Percentiles rank a stretch among this genome's conserved stretches.
Conservation (phyloP, 1,140 invertebrate species). For the Belonocnema kinseyi region DNA sequence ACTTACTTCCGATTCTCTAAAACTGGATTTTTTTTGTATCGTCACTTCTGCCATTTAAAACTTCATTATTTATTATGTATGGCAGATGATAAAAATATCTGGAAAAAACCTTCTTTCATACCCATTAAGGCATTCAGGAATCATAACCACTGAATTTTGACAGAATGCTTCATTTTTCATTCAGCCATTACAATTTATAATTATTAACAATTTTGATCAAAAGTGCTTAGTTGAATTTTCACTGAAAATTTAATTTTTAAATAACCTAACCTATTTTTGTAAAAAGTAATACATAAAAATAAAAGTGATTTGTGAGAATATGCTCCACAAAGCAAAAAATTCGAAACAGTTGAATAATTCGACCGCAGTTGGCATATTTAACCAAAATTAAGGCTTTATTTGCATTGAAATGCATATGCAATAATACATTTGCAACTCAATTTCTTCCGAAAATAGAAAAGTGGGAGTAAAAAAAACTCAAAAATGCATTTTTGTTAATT, state of each 20-base stretch:
- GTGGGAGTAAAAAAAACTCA: constrained; percentile 38
- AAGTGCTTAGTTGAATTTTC: not conserved
- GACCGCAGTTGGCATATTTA: not conserved
- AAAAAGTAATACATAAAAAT: too few relatives aligned
- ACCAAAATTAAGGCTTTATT: not conserved
- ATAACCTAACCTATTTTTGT: not conserved
- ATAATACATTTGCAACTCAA: not conserved
- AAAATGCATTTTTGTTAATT: constrained; percentile 22
- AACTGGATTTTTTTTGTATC: not conserved
- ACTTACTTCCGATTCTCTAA: constrained; percentile 6
- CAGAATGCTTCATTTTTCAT: too few relatives aligned
- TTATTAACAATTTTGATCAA: constrained; percentile 9
- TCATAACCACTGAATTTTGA: not conserved
- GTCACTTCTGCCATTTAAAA: not conserved
- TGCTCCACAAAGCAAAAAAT: not conserved
- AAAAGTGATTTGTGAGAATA: not conserved
- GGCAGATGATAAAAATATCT: not conserved
- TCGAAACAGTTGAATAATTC: not conserved
- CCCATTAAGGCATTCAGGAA: not conserved
- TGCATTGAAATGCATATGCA: not conserved
- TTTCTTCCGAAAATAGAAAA: not conserved
- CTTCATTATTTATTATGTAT: constrained; percentile 1
- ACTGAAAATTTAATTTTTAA: not conserved
- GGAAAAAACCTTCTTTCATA: not conserved
- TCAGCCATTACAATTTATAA: too few relatives aligned